Evolutionary conservation across 2,797 vertebrate species (phyloP).

Genomic region (Nannoperca australis): DNA sequence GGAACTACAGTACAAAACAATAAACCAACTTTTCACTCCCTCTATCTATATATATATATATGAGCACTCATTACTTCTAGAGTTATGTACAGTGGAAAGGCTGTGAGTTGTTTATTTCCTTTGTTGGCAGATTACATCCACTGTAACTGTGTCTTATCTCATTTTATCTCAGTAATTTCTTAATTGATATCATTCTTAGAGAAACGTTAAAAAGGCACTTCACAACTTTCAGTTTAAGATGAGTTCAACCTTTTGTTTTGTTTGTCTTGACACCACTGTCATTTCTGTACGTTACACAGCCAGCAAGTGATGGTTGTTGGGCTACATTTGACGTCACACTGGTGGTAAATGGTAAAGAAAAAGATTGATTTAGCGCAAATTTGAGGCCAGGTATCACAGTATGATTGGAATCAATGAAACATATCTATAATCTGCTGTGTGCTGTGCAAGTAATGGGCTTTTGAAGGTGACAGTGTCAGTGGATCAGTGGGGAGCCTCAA

Average conservation of each 20-base stretch:
- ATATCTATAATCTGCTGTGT: background rate
- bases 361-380: background rate
- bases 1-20: conserved; percentile 31
- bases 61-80: conserved; percentile 10
- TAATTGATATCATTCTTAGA: background rate
- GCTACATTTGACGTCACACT: background rate
- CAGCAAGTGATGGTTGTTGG: background rate
- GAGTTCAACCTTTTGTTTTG: background rate
- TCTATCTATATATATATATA: background rate
- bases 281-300: background rate
- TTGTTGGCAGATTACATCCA: too few species aligned
- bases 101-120: too few species aligned
- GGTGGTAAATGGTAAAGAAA: background rate
- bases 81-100: too few species aligned
- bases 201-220: background rate
- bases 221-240: background rate
- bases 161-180: too few species aligned
- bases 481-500: background rate
- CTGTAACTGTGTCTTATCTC: too few species aligned
- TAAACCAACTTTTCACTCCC: conserved; percentile 12
- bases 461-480: background rate
- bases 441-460: background rate
- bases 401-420: background rate
- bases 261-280: background rate
- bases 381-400: background rate